phyloP scores from a whole-genome alignment of 2,888 invertebrate species.

The Eupelmus urozonus region DNA sequence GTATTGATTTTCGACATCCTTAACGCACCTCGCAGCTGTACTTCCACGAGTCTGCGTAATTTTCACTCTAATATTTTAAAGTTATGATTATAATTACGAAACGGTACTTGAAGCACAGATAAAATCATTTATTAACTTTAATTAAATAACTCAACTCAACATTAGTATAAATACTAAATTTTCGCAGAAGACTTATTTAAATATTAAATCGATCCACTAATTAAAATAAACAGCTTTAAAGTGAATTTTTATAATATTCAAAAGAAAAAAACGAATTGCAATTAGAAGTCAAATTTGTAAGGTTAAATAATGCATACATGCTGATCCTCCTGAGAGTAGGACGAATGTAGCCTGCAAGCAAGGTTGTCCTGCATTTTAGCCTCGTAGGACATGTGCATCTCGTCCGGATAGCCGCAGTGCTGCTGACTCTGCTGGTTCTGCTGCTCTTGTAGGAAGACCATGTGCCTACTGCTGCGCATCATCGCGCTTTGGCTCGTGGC shows the following conservation, averaged over 20 bases:
- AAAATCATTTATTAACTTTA: too few relatives aligned
- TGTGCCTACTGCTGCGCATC: constrained; percentile 72
- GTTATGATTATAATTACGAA: too few relatives aligned
- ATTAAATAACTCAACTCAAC: too few relatives aligned
- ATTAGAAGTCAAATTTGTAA: too few relatives aligned
- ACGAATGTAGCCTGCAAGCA: constrained; percentile 34
- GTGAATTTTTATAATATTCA: too few relatives aligned
- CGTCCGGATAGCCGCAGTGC: constrained; percentile 61
- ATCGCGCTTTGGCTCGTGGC: constrained; percentile 67
- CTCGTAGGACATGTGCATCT: constrained; percentile 58
- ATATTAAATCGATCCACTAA: too few relatives aligned
- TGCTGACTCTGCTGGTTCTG: constrained; percentile 61
- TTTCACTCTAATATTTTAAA: constrained; percentile 28
- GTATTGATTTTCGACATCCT: constrained; percentile 59
- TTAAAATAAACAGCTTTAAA: too few relatives aligned
- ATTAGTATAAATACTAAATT: too few relatives aligned
- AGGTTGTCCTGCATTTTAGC: constrained; percentile 56
- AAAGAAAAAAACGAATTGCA: too few relatives aligned
- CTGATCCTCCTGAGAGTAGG: constrained; percentile 57
- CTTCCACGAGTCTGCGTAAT: constrained; percentile 7
- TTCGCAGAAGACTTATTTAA: too few relatives aligned
- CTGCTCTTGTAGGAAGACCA: constrained; percentile 69
- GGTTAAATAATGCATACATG: constrained; percentile 38
- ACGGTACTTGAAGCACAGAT: too few relatives aligned
- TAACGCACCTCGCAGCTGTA: constrained; percentile 38